These are phyloP conservation scores for Emydoidea blandingii DNA, from an alignment of 2,797 vertebrate species.

Conservation along the genomic window DNA sequence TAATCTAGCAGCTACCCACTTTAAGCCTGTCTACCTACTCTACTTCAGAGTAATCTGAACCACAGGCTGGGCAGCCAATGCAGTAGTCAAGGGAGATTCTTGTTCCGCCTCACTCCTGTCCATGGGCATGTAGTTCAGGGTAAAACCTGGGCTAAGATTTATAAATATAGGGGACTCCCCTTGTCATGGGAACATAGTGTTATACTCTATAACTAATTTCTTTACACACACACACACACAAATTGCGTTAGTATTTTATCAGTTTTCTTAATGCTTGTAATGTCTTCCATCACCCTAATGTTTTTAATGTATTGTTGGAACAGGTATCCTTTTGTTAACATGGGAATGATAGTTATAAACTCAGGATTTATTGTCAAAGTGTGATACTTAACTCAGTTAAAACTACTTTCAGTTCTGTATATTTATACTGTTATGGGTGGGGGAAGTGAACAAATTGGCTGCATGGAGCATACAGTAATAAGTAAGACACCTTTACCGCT, in stretches of 20 bases:
- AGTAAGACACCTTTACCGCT: background rate
- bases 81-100: fast-evolving
- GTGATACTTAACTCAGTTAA: background rate
- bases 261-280: background rate
- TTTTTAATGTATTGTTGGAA: background rate
- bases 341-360: fast-evolving
- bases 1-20: fast-evolving
- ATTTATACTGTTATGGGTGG: background rate
- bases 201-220: background rate
- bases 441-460: background rate
- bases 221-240: fast-evolving
- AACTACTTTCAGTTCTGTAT: background rate
- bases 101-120: too few relatives aligned
- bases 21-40: background rate
- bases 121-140: fast-evolving
- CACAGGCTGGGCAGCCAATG: background rate
- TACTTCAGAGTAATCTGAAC: background rate
- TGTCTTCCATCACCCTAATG: fast-evolving
- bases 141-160: background rate
- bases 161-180: background rate
- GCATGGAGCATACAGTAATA: background rate
- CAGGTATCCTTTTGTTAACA: fast-evolving
- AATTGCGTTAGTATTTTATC: background rate
- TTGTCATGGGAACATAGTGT: background rate
- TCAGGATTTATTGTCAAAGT: fast-evolving